These are phyloP conservation scores for Argyresthia albistria DNA, from an alignment of 2,888 invertebrate genomes.

Conservation along the genomic window DNA sequence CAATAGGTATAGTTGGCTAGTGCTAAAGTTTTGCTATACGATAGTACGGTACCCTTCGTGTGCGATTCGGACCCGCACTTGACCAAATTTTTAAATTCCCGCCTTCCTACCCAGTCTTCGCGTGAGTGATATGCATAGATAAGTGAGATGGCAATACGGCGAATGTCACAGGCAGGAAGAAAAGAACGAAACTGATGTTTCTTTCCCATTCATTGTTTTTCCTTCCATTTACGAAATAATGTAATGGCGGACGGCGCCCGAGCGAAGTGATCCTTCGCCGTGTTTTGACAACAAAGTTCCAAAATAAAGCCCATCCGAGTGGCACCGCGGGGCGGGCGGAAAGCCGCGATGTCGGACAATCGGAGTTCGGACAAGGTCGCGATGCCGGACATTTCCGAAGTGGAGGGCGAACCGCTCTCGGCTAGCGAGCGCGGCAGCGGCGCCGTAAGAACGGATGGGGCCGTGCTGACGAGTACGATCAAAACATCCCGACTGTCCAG, in stretches of 20 bases:
- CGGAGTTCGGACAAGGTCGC: slow-evolving; percentile 76
- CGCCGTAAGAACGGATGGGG: slow-evolving; percentile 60
- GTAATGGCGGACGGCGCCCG: slow-evolving; percentile 42
- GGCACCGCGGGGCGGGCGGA: slow-evolving; percentile 32
- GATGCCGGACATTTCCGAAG: slow-evolving; percentile 81
- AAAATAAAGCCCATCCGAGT: slow-evolving; percentile 22
- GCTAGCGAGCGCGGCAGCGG: slow-evolving; percentile 72
- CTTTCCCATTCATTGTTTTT: too few species aligned
- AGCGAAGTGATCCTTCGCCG: slow-evolving; percentile 11
- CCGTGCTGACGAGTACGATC: slow-evolving; percentile 39
- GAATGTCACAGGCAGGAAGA: too few species aligned
- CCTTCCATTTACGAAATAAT: slow-evolving; percentile 11
- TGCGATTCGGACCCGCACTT: too few species aligned
- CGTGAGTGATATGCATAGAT: too few species aligned
- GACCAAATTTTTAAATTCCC: slow-evolving; percentile 34
- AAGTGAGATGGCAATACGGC: too few species aligned
- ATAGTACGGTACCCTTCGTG: too few species aligned
- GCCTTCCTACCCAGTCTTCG: slow-evolving; percentile 18
- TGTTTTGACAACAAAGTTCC: slow-evolving; percentile 12
- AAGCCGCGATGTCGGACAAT: slow-evolving; percentile 53
- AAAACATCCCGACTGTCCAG: slow-evolving; percentile 38
- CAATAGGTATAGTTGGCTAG: too few species aligned
- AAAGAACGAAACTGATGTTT: not conserved
- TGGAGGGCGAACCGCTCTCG: slow-evolving; percentile 74
- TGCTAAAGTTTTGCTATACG: too few species aligned